Percentiles rank a stretch among this genome's conserved stretches.
These are phyloP conservation scores for Macrosteles quadrilineatus DNA, from an alignment of 1,140 invertebrate genomes.

Conservation along the genomic window DNA sequence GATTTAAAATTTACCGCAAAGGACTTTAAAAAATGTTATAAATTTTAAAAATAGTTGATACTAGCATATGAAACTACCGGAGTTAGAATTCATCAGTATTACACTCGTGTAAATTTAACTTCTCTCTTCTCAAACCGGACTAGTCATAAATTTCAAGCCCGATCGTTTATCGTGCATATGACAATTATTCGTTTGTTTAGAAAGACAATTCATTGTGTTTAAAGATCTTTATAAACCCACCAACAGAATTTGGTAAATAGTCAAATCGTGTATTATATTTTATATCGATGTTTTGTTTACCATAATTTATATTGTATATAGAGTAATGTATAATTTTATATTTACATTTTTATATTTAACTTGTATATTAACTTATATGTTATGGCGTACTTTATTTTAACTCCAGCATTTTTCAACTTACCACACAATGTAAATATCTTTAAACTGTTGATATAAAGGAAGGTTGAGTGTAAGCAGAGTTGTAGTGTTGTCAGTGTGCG, in stretches of 20 bases:
- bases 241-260: not conserved
- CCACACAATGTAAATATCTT: constrained; percentile 27
- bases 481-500: constrained; percentile 29
- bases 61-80: no score
- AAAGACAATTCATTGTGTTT: not conserved
- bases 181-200: not conserved
- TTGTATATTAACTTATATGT: constrained; percentile 12
- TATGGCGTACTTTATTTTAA: not conserved
- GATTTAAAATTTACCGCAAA: no score
- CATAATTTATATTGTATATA: constrained; percentile 20
- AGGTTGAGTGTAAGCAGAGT: not conserved
- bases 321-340: constrained; percentile 17
- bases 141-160: not conserved
- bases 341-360: constrained; percentile 22
- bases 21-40: no score
- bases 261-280: constrained; percentile 10
- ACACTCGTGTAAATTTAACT: not conserved
- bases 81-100: not conserved
- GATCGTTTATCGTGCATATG: no score
- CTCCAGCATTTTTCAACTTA: constrained; percentile 35
- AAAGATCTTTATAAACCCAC: constrained; percentile 9
- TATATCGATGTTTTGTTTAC: constrained; percentile 7
- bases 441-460: not conserved
- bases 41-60: no score
- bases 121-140: not conserved